Evolutionary conservation across 2,113 vertebrate species (phyloP), one percentile per base, ranked within the genome.

Genomic region (Crotalus viridis): DNA sequence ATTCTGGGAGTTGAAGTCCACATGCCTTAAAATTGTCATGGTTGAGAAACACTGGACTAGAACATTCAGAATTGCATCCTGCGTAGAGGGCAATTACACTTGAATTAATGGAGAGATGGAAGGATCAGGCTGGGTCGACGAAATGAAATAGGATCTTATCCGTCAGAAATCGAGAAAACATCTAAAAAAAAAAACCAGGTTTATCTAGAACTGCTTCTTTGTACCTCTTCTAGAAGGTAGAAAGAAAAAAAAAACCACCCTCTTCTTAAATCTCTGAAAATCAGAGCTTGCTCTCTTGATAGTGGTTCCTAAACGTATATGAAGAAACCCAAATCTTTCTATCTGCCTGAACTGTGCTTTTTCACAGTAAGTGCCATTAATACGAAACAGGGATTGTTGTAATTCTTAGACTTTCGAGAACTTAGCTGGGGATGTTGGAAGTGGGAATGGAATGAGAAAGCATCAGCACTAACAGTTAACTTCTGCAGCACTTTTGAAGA

Each of bases 361-460:
- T 95, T 90, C 55, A 91, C 93, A 97, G 87, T 94, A 98, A 98
- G 97, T 98, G 97, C 98, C 97, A 96, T 98, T 98, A 97, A 97
- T 94, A 88, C 90, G 93, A 94, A 96, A 93, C 92, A 96, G 94
- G 92, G 93, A 95, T 93, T 92, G 85, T 94, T 94, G 89, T 95
- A 97, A 93, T 43, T 92, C 51, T 94, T 54, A 91, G 94, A 90
- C 51, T 92, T 15, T 54, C 91, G 61, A 89, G 88, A 94, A 61
- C 22, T 87, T 81, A 81, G 57, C 88, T 64, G 64, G 28, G 91
- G 55, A 81, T 89, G 24, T 0, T 24, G 94, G 81, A 43, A 93
- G 86, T 48, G 48, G 93, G 93, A 89, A 93, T 87, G 90, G 57
- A 43, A 52, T 26, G 57, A 87, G 10, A 6, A 85, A 17, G 85